These are phyloP conservation scores for Galerucella nymphaeae DNA, from an alignment of 2,888 invertebrate genomes.

Conservation along the genomic window DNA sequence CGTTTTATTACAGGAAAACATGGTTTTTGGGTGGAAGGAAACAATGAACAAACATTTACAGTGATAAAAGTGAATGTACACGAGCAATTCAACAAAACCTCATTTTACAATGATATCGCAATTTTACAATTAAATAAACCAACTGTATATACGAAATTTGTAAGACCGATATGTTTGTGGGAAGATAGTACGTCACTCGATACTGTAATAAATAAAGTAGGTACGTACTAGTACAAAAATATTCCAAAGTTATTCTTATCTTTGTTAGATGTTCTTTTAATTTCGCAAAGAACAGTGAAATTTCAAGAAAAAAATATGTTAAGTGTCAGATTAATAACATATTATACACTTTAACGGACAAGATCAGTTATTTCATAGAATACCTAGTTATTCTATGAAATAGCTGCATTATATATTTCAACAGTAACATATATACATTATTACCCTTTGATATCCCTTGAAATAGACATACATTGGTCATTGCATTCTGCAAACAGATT, in stretches of 20 bases:
- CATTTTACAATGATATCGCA: slow-evolving; percentile 68
- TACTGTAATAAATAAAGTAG: slow-evolving; percentile 50
- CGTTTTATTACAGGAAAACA: slow-evolving; percentile 37
- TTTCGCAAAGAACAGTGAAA: too few species aligned
- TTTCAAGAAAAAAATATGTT: too few species aligned
- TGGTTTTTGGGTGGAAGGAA: slow-evolving; percentile 34
- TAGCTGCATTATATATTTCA: too few species aligned
- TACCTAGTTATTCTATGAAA: too few species aligned
- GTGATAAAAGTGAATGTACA: slow-evolving; percentile 58
- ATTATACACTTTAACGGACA: too few species aligned
- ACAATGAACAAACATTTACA: slow-evolving; percentile 29
- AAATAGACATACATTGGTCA: too few species aligned
- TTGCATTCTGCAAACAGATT: too few species aligned
- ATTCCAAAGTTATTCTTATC: not conserved
- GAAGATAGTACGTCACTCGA: slow-evolving; percentile 46
- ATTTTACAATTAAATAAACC: slow-evolving; percentile 66
- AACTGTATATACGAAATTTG: slow-evolving; percentile 66
- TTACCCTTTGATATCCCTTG: too few species aligned
- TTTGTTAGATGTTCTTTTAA: too few species aligned
- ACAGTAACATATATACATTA: too few species aligned
- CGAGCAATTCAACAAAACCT: slow-evolving; percentile 59
- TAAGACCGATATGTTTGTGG: slow-evolving; percentile 73
- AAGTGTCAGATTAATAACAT: too few species aligned
- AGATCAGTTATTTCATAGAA: too few species aligned
- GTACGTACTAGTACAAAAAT: slow-evolving; percentile 40